Evolutionary conservation across 2,797 vertebrate species (phyloP), one percentile per base, ranked within the genome.

Genomic region (Podarcis lilfordi): DNA sequence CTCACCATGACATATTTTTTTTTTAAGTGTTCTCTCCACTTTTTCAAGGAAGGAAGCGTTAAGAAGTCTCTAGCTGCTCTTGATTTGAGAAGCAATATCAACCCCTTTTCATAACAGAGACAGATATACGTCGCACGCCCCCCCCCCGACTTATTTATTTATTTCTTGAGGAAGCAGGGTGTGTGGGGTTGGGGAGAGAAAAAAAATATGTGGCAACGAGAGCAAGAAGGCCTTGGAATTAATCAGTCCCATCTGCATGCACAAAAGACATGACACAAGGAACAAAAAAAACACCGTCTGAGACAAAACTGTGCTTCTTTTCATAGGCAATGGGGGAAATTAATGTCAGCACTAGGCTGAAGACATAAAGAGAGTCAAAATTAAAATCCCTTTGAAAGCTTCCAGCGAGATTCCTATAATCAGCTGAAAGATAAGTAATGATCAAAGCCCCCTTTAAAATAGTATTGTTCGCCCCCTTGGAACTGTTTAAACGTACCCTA

Each of bases 391-490:
- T 97, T 97, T 97, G 97, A 97, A 96, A 29, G 95, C 95, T 96
- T 97, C 96, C 96, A 98, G 96, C 96, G 94, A 96, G 96, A 97
- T 97, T 97, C 97, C 96, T 97, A 96, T 97, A 97, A 97, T 97
- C 97, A 97, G 92, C 95, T 96, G 94, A 95, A 96, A 98, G 98
- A 98, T 98, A 98, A 98, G 97, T 97, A 96, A 97, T 98, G 98
- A 98, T 98, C 98, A 98, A 98, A 98, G 97, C 96, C 96, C 96
- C 96, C 93, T 91, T 96, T 97, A 97, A 97, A 96, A 97, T 96
- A 93, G 93, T 96, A 96, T 96, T 98, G 96, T 97, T 97, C 97
- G 86, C 93, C 95, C 96, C 92, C 95, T 97, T 97, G 96, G 95
- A 97, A 96, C 95, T 96, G 96, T 95, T 97, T 97, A 96, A 97